phyloP scores from a whole-genome alignment of 2,113 vertebrate species.

The Oncorhynchus gorbuscha region DNA sequence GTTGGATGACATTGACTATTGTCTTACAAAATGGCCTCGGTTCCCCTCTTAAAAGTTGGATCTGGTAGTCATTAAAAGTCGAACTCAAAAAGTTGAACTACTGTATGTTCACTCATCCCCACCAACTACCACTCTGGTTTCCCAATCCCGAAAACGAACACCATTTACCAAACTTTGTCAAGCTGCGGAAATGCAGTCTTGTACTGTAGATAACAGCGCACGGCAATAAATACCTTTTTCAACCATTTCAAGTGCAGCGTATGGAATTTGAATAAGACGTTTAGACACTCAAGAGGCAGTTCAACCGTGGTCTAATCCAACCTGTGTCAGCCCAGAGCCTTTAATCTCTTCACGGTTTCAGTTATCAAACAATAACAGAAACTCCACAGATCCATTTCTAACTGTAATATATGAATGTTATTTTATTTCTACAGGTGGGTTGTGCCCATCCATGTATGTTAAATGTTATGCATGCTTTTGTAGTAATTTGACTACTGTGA shows the following conservation, averaged over 20 bases:
- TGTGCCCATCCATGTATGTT: slow-evolving; percentile 16
- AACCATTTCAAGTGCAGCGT: slow-evolving; percentile 13
- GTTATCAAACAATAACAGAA: slow-evolving; percentile 73
- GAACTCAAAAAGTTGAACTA: neutral
- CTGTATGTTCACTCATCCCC: neutral
- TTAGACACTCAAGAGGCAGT: slow-evolving; percentile 58
- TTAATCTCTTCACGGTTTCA: slow-evolving; percentile 72
- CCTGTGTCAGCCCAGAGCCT: slow-evolving; percentile 59
- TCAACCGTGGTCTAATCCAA: slow-evolving; percentile 64
- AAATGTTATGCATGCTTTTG: no score
- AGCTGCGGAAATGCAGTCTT: slow-evolving; percentile 30
- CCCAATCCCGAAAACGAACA: neutral
- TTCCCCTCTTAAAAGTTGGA: slow-evolving; percentile 16
- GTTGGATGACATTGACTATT: slow-evolving; percentile 39
- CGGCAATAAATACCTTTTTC: slow-evolving; percentile 13
- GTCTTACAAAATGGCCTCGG: slow-evolving; percentile 38
- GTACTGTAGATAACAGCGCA: neutral
- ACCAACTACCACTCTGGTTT: neutral
- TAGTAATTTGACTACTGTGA: no score
- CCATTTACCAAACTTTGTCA: slow-evolving; percentile 23
- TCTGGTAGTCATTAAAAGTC: slow-evolving; percentile 21
- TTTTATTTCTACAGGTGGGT: slow-evolving; percentile 59
- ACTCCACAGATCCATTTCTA: slow-evolving; percentile 66
- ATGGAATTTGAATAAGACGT: slow-evolving; percentile 35
- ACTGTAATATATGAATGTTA: slow-evolving; percentile 59